Evolutionary conservation across 53 echinoderm and acorn worm genomes (phyloP).

Genomic region (Apostichopus leukothele): DNA sequence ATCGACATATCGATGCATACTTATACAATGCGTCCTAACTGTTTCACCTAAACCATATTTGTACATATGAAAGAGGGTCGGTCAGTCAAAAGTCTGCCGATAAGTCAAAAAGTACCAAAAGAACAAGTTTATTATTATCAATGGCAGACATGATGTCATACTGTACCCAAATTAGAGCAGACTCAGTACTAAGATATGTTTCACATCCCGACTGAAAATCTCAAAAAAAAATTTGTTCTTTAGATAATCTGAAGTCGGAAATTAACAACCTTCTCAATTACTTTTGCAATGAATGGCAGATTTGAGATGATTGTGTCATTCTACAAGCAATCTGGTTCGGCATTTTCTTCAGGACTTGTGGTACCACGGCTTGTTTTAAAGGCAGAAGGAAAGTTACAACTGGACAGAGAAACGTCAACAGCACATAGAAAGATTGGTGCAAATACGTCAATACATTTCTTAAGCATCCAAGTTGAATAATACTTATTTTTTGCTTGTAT

Average conservation of each 20-base stretch:
- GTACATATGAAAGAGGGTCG: slow-evolving; percentile 4
- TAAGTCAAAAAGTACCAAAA: not conserved
- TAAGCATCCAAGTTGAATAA: no score
- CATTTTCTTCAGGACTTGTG: not conserved
- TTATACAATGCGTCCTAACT: not conserved
- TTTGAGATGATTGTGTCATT: not conserved
- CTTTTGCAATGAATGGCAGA: not conserved
- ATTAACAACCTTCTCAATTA: not conserved
- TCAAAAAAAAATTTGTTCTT: not conserved
- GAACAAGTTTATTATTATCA: not conserved
- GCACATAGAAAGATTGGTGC: not conserved
- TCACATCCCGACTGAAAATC: not conserved
- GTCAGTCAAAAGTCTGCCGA: not conserved
- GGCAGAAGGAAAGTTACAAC: slow-evolving; percentile 4
- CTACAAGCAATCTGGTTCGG: not conserved
- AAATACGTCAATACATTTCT: not conserved
- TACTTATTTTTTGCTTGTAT: no score
- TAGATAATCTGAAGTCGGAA: not conserved
- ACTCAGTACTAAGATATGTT: not conserved
- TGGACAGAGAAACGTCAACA: not conserved
- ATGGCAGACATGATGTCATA: not conserved
- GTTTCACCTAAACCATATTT: slow-evolving; percentile 20
- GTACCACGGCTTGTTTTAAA: not conserved
- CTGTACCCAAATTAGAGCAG: not conserved
- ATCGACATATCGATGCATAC: slow-evolving; percentile 27